phyloP scores from a whole-genome alignment of 1,140 invertebrate genomes.

The Homarus americanus region DNA sequence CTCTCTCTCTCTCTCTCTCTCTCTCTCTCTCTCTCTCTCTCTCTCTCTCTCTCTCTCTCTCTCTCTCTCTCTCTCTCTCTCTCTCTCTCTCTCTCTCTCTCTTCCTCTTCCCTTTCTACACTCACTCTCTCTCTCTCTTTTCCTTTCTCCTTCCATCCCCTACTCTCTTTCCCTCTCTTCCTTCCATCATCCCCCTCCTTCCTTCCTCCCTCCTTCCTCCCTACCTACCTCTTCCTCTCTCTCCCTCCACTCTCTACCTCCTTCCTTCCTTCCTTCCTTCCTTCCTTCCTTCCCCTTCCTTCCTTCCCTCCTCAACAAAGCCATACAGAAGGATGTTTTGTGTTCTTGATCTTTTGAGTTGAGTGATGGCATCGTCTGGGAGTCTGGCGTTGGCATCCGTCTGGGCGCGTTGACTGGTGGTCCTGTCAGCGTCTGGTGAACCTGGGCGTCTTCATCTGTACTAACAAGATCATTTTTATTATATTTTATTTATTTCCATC shows the following conservation, averaged over 20 bases:
- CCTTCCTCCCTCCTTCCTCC: background rate
- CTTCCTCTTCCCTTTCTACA: background rate
- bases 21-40: background rate
- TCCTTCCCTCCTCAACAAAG: background rate
- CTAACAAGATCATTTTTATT: background rate
- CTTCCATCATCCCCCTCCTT: too few relatives aligned
- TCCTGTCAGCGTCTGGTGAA: too few relatives aligned
- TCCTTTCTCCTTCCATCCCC: background rate
- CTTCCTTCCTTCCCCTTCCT: background rate
- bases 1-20: background rate
- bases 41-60: constrained; percentile 5
- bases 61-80: background rate
- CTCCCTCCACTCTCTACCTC: too few relatives aligned
- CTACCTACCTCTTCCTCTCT: too few relatives aligned
- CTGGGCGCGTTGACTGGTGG: too few relatives aligned
- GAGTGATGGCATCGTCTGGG: too few relatives aligned
- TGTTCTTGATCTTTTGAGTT: too few relatives aligned
- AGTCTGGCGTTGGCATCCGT: too few relatives aligned
- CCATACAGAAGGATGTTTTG: too few relatives aligned
- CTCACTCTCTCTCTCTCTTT: background rate
- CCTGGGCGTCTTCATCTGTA: too few relatives aligned
- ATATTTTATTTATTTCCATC: too few relatives aligned
- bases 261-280: background rate
- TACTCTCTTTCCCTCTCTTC: too few relatives aligned
- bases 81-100: constrained; percentile 2